These are phyloP conservation scores for Bombus consobrinus DNA, from an alignment of 1,140 invertebrate genomes.

Conservation along the genomic window DNA sequence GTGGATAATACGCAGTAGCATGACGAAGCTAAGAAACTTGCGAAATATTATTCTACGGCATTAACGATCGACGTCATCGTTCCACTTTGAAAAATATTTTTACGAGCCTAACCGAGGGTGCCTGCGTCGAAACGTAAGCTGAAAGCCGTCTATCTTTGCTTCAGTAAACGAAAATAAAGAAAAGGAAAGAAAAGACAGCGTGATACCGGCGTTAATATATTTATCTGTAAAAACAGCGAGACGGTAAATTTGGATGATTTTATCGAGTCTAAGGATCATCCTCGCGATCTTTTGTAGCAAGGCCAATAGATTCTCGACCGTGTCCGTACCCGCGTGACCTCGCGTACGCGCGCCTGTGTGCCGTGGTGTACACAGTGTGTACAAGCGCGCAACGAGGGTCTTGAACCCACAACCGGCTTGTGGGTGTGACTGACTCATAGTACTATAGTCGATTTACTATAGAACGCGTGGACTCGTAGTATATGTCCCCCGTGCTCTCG, in stretches of 20 bases:
- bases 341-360: constrained; percentile 41
- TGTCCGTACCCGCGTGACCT: constrained; percentile 70
- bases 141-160: neutral
- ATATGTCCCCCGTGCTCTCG: constrained; percentile 32
- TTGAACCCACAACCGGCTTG: constrained; percentile 80
- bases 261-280: constrained; percentile 16
- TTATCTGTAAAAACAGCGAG: too few relatives aligned
- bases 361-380: constrained; percentile 16
- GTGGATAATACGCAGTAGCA: neutral
- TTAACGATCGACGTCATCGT: neutral
- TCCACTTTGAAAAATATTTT: neutral
- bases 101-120: neutral
- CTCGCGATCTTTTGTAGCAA: constrained; percentile 57
- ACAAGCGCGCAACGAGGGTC: constrained; percentile 72
- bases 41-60: neutral
- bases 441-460: constrained; percentile 82
- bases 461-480: constrained; percentile 75
- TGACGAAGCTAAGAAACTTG: neutral
- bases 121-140: too few relatives aligned
- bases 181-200: too few relatives aligned
- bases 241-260: constrained; percentile 1
- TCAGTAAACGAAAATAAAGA: neutral
- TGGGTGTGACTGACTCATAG: constrained; percentile 82
- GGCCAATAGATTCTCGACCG: constrained; percentile 71
- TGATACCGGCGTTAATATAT: constrained; percentile 4